phyloP scores from a whole-genome alignment of 2,113 vertebrate genomes.

The Microcebus tavaratra region DNA sequence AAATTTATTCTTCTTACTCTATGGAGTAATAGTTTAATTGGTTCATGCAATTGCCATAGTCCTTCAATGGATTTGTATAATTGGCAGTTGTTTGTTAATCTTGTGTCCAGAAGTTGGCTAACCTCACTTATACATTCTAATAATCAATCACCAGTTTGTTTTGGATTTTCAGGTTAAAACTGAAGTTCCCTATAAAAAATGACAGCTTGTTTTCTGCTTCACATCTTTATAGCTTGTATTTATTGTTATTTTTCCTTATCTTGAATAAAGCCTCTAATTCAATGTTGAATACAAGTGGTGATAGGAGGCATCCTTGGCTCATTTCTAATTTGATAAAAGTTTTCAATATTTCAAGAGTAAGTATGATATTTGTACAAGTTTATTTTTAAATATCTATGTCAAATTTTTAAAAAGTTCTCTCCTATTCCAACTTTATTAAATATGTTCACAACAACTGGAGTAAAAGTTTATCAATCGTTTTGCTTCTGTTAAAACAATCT shows the following conservation, averaged over 20 bases:
- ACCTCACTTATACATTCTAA: not conserved
- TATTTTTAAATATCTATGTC: not conserved
- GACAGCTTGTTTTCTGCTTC: not conserved
- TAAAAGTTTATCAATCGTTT: not conserved
- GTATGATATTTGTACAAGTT: not conserved
- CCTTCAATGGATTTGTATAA: not conserved
- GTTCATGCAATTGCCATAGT: not conserved
- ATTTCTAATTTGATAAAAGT: not conserved
- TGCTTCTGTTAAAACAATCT: not conserved
- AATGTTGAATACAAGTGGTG: not conserved
- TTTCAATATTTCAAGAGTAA: not conserved
- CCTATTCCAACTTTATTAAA: not conserved
- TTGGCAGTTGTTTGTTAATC: not conserved
- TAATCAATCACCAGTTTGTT: not conserved
- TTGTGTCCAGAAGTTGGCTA: not conserved
- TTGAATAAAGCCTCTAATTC: not conserved
- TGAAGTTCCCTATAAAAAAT: not conserved
- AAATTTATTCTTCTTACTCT: not conserved
- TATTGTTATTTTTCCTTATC: not conserved
- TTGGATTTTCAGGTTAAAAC: not conserved
- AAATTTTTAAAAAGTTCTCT: not conserved
- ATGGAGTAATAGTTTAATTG: not conserved
- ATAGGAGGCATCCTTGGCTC: not conserved
- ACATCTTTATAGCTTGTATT: not conserved
- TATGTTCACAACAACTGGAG: not conserved